Evolutionary conservation across 2,113 vertebrate genomes (phyloP).

Genomic region (Sorex araneus): DNA sequence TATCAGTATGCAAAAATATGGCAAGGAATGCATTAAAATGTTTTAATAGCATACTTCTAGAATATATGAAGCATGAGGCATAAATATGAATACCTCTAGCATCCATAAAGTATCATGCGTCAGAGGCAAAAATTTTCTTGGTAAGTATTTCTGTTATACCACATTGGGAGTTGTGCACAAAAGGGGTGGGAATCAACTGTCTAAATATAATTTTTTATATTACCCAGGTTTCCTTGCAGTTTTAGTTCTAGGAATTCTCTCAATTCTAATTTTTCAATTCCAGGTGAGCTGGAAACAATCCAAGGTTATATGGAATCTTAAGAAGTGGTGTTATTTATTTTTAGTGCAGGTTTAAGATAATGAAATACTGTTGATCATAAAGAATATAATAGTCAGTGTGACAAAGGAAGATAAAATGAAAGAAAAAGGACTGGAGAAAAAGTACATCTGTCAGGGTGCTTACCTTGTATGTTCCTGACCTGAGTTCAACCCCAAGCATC

Average conservation of each 20-base stretch:
- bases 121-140: slow-evolving; percentile 25
- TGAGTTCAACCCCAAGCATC: too few relatives aligned
- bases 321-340: slow-evolving; percentile 47
- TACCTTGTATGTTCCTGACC: too few relatives aligned
- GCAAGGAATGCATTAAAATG: slow-evolving; percentile 75
- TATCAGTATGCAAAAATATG: slow-evolving; percentile 66
- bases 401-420: background rate
- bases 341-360: slow-evolving; percentile 1
- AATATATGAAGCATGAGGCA: slow-evolving; percentile 54
- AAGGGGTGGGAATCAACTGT: slow-evolving; percentile 1
- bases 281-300: slow-evolving; percentile 57
- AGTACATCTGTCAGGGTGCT: background rate
- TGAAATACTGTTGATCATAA: slow-evolving; percentile 11
- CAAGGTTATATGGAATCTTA: slow-evolving; percentile 13
- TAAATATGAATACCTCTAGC: slow-evolving; percentile 31
- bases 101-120: background rate
- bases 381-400: background rate
- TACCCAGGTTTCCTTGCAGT: slow-evolving; percentile 15
- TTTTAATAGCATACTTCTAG: slow-evolving; percentile 62
- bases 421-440: slow-evolving; percentile 14
- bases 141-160: slow-evolving; percentile 54
- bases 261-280: slow-evolving; percentile 51
- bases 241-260: slow-evolving; percentile 56
- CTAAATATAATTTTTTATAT: slow-evolving; percentile 59
- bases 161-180: background rate